phyloP scores from a whole-genome alignment of 2,797 vertebrate species.

The Ceryle rudis region DNA sequence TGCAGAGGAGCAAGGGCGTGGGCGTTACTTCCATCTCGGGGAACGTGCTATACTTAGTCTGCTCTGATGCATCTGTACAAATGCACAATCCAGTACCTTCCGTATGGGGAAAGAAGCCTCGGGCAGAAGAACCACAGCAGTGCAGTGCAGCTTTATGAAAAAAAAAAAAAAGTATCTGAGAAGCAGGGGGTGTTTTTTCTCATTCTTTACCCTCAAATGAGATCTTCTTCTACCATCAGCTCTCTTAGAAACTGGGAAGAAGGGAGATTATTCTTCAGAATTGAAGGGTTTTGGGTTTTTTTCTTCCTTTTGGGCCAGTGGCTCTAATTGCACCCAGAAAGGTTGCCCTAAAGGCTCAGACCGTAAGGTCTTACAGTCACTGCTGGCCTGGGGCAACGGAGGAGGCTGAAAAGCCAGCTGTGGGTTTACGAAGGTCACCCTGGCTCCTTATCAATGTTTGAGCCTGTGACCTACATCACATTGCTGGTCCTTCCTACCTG shows the following conservation, averaged over 20 bases:
- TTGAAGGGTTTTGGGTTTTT: neutral
- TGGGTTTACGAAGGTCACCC: neutral
- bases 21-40: constrained; percentile 60
- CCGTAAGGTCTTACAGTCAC: neutral
- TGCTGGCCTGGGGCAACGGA: neutral
- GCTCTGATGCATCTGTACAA: constrained; percentile 62
- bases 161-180: neutral
- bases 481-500: neutral
- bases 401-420: neutral
- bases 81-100: constrained; percentile 51
- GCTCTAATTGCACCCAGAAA: neutral
- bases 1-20: constrained; percentile 63
- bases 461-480: neutral
- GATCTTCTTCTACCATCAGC: neutral
- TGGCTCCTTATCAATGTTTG: neutral
- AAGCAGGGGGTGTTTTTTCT: neutral
- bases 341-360: neutral
- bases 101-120: constrained; percentile 45
- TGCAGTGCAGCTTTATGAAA: neutral
- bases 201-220: constrained; percentile 7
- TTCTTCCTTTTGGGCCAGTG: neutral
- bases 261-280: neutral
- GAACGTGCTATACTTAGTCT: constrained; percentile 60
- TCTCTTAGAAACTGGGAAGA: neutral
- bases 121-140: constrained; percentile 33